Evolutionary conservation across 2,888 invertebrate species (phyloP).

Genomic region (Eulithis testata): DNA sequence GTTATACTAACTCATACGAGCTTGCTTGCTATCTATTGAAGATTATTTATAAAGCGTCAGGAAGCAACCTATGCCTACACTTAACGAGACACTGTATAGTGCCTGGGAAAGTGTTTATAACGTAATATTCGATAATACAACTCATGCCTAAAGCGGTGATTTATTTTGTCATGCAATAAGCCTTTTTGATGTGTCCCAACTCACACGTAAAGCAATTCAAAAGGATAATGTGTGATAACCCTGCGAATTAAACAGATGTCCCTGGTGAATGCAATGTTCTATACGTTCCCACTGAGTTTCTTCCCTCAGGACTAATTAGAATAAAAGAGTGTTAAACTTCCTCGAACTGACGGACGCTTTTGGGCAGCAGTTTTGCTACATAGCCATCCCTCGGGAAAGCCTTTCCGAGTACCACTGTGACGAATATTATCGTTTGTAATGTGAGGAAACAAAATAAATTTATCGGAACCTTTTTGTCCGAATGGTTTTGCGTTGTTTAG

Average conservation of each 20-base stretch:
- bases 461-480: background rate
- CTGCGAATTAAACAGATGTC: constrained; percentile 62
- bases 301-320: constrained; percentile 72
- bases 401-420: constrained; percentile 47
- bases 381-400: constrained; percentile 44
- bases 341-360: constrained; percentile 65
- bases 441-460: background rate
- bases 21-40: too few relatives aligned
- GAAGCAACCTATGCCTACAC: too few relatives aligned
- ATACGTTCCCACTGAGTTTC: constrained; percentile 63
- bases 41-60: too few relatives aligned
- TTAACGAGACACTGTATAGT: too few relatives aligned
- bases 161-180: constrained; percentile 1
- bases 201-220: constrained; percentile 29
- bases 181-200: constrained; percentile 23
- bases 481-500: too few relatives aligned
- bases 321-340: constrained; percentile 79
- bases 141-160: background rate
- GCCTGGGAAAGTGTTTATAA: too few relatives aligned
- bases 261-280: constrained; percentile 53
- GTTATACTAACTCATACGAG: too few relatives aligned
- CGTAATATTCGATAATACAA: background rate
- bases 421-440: constrained; percentile 50
- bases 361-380: constrained; percentile 54
- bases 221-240: constrained; percentile 49